Base-by-base conservation (phyloP, 2,113 vertebrate species). In the Meles meles region DNA sequence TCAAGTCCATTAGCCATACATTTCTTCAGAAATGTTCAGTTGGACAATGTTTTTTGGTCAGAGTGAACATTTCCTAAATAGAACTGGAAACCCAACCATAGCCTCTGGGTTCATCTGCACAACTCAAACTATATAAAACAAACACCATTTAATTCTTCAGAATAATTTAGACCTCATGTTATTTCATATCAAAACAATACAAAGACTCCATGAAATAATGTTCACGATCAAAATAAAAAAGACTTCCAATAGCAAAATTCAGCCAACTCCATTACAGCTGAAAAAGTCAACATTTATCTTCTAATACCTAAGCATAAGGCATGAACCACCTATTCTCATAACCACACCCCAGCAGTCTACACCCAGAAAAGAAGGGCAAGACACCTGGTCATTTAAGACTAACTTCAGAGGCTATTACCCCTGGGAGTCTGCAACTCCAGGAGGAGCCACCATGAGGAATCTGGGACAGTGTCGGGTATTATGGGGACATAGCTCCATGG, bases 21-120 rank as follows among this genome's bases (percentile, higher is more conserved):
- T 57, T 21, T 63, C 27, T n/a, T 21, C 37, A 29, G 13, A 31
- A 82, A 83, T 47, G 49, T 86, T 21, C 61, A 9, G 2, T 27
- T 57, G n/a, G n/a, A 34, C 23, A 42, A 1, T 18, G 52, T 91
- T 76, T 42, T n/a, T 77, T n/a, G 9, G 10, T 20, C 18, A 39
- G 7, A 47, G 3, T 61, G 0, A 0, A 14, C 4, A 20, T 23
- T 10, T 10, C 27, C 21, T 10, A 42, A 39, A 71, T 8, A 63
- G 14, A 85, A 2, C 0, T 69, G 55, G 13, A 5, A 0, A n/a
- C 25, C 52, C 6, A 12, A 11, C 0, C 0, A 57, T 27, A 47
- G 23, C 12, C 37, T 44, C 23, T 15, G 29, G 4, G 6, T 29
- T 72, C 27, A 17, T 85, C 47, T 52, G 18, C 18, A 29, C 63